Conservation (phyloP, 2,113 vertebrate species). For the Rhineura floridana region DNA sequence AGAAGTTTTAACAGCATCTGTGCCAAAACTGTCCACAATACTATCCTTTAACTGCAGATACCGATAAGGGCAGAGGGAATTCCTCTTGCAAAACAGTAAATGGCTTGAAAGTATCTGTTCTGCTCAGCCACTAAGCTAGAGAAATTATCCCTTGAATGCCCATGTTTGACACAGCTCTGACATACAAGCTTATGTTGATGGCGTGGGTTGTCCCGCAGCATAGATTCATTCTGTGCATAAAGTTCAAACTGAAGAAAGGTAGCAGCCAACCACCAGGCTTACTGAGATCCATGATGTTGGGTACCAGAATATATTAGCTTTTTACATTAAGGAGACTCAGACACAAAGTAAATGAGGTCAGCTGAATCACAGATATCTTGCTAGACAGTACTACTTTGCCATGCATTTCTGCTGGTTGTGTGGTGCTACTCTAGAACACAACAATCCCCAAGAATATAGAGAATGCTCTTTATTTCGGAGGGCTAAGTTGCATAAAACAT, state of each 20-base stretch:
- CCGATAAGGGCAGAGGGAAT: not conserved
- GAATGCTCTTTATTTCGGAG: not conserved
- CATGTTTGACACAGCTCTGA: not conserved
- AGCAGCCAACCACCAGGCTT: not conserved
- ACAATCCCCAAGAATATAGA: not conserved
- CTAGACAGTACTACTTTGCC: not conserved
- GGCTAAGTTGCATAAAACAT: conserved; percentile 4
- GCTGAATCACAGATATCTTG: not conserved
- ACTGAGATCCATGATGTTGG: not conserved
- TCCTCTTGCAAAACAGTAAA: not conserved
- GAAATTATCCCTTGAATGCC: not conserved
- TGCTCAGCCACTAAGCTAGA: not conserved
- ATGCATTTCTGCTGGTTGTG: not conserved
- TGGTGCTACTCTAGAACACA: not conserved
- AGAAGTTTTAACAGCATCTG: not conserved
- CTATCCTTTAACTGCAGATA: not conserved
- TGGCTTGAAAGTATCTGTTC: not conserved
- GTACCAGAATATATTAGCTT: not conserved
- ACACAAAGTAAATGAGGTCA: not conserved
- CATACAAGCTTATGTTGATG: not conserved
- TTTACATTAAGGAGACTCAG: not conserved
- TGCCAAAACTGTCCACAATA: not conserved
- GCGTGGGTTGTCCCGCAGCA: not conserved
- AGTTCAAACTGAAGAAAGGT: not conserved
- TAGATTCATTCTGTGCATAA: not conserved